phyloP scores from a whole-genome alignment of 2,113 vertebrate genomes.

The Prochilodus magdalenae region DNA sequence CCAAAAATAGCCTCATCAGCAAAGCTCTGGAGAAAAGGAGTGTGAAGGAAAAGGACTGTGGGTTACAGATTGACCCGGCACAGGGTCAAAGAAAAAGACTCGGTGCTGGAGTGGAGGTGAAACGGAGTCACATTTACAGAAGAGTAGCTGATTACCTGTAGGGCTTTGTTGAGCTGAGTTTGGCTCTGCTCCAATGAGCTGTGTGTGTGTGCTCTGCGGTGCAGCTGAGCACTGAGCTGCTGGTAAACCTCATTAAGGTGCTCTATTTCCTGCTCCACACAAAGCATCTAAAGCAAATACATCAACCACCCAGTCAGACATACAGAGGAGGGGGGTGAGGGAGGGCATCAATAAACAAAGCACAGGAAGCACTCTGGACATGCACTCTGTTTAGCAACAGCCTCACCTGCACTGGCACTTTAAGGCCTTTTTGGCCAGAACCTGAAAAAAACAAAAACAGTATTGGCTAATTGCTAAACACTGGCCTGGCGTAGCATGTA shows the following conservation, averaged over 20 bases:
- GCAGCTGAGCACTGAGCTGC: conserved; percentile 69
- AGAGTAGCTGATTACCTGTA: conserved; percentile 59
- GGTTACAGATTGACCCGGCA: neutral
- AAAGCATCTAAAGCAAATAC: conserved; percentile 61
- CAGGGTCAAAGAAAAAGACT: neutral
- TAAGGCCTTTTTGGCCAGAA: conserved; percentile 57
- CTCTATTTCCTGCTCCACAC: conserved; percentile 75
- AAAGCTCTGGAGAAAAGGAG: neutral
- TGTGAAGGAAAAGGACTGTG: neutral
- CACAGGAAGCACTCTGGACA: neutral
- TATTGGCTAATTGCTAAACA: neutral
- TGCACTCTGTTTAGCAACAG: neutral
- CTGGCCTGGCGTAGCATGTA: too few relatives aligned
- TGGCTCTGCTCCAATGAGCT: conserved; percentile 44
- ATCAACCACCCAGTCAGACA: neutral
- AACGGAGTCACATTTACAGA: neutral
- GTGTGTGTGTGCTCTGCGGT: conserved; percentile 56
- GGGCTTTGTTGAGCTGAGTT: conserved; percentile 41
- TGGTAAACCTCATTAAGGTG: conserved; percentile 75
- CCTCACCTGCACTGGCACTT: conserved; percentile 59
- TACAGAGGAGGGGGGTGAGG: too few relatives aligned
- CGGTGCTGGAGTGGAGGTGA: neutral
- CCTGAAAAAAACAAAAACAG: conserved; percentile 53
- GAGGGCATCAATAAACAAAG: neutral
- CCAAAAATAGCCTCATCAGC: conserved; percentile 16